Evolutionary conservation across 2,888 invertebrate genomes (phyloP), one percentile per base, ranked within the genome.

Genomic region (Myopa testacea): DNA sequence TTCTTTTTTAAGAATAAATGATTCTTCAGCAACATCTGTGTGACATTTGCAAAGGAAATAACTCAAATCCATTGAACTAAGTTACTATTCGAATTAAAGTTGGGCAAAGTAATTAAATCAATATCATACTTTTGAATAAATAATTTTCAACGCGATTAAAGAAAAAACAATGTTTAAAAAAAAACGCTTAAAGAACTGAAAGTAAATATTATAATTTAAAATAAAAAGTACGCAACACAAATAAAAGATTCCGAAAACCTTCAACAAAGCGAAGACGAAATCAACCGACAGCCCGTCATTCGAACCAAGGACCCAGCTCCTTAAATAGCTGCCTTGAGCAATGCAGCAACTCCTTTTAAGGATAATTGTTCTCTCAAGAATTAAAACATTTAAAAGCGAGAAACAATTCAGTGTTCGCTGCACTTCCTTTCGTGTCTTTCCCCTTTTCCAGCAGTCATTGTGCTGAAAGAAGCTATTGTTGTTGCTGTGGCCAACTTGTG

Each of bases 291-390:
- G 19, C 67, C 26, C 63, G 40, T 38, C 16, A 19, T 50, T 26
- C 75, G 52, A n/a, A 60, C 45, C 68, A 75, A 75, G 75, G 69
- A 75, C 69, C 34, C 55, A 58, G 50, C 69, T 75, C 75, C 75
- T 75, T 75, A 75, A 68, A 75, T 68, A 34, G 65, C 52, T 38
- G 26, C 26, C n/a, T 45, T 38, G 34, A 75, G 52, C 74, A 50
- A 26, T n/a, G 65, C 26, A 55, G 6, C 26, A 55, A 70, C 65
- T 71, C 83, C 83, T 82, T 81, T 81, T 82, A 83, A 81, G 83
- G 83, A 82, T 83, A 83, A 83, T 83, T 83, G 81, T 82, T 81
- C 83, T 80, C 82, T 78, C 78, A 75, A 81, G 83, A 81, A 83
- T 83, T 82, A 80, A 82, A 81, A 82, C 81, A 81, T 80, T 82